Percentiles rank a stretch among this genome's conserved stretches.
These are phyloP conservation scores for Hedychridium roseum DNA, from an alignment of 2,888 invertebrate species.

Conservation along the genomic window DNA sequence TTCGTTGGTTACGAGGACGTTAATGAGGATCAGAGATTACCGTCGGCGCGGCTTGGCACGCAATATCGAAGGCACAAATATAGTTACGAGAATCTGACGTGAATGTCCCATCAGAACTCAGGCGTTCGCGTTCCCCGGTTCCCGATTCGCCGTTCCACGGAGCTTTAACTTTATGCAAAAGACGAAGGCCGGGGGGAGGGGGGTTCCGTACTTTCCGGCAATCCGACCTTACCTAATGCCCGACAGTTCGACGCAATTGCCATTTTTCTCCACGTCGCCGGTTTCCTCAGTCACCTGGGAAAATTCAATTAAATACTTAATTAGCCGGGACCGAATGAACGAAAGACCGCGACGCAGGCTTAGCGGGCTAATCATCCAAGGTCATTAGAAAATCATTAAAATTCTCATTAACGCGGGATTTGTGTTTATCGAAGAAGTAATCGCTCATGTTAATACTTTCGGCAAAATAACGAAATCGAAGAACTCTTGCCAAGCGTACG, in stretches of 20 bases:
- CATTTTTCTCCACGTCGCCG: conserved; percentile 21
- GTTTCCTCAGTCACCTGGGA: conserved; percentile 13
- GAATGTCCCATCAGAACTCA: no score
- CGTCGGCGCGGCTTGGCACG: conserved; percentile 16
- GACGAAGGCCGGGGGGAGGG: no score
- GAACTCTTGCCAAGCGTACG: no score
- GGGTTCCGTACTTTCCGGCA: no score
- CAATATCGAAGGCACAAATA: conserved; percentile 13
- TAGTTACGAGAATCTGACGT: conserved; percentile 1
- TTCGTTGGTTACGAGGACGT: conserved; percentile 25
- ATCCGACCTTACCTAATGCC: no score
- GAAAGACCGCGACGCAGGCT: conserved; percentile 32
- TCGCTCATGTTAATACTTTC: no score
- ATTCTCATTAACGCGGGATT: conserved; percentile 25
- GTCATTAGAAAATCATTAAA: conserved; percentile 33
- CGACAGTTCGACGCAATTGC: conserved; percentile 22
- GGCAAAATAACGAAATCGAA: no score
- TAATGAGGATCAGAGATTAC: conserved; percentile 27
- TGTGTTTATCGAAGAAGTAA: conserved; percentile 27
- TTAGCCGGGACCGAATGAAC: conserved; percentile 33
- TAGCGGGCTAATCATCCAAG: conserved; percentile 32
- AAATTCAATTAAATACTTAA: conserved; percentile 37
- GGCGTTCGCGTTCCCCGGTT: no score
- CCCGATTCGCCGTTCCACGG: no score
- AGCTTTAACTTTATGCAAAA: no score